Percentiles rank a stretch among this genome's conserved stretches.
phyloP scores from a whole-genome alignment of 2,797 vertebrate species.

The Mionectes olivaceus region DNA sequence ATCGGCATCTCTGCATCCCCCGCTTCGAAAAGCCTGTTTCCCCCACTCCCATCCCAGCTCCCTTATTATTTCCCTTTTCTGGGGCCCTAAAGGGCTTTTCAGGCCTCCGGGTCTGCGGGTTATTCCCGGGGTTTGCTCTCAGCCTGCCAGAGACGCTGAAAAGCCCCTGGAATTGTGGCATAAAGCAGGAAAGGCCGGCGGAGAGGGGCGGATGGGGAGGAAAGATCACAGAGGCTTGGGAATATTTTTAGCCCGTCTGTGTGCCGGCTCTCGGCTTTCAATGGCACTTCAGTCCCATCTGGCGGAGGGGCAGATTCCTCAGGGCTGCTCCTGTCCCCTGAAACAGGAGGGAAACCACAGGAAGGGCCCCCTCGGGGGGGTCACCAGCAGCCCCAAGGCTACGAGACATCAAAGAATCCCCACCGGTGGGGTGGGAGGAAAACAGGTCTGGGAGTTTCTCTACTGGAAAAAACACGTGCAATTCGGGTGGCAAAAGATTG shows the following conservation, averaged over 20 bases:
- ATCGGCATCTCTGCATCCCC: background rate
- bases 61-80: background rate
- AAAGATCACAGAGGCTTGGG: background rate
- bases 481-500: background rate
- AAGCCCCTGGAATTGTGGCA: background rate
- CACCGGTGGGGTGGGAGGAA: rapidly evolving
- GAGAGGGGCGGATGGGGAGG: background rate
- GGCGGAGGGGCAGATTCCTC: background rate
- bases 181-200: background rate
- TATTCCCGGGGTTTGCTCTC: background rate
- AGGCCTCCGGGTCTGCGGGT: background rate
- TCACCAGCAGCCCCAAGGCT: rapidly evolving
- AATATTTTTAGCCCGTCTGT: conserved; percentile 37
- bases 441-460: background rate
- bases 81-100: background rate
- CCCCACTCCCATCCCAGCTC: background rate
- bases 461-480: rapidly evolving
- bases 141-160: background rate
- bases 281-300: background rate
- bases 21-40: rapidly evolving
- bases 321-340: background rate
- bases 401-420: background rate
- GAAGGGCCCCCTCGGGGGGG: rapidly evolving
- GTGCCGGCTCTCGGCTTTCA: background rate
- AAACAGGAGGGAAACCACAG: background rate